Evolutionary conservation across 2,888 invertebrate genomes (phyloP).

Genomic region (Temnothorax unifasciatus): DNA sequence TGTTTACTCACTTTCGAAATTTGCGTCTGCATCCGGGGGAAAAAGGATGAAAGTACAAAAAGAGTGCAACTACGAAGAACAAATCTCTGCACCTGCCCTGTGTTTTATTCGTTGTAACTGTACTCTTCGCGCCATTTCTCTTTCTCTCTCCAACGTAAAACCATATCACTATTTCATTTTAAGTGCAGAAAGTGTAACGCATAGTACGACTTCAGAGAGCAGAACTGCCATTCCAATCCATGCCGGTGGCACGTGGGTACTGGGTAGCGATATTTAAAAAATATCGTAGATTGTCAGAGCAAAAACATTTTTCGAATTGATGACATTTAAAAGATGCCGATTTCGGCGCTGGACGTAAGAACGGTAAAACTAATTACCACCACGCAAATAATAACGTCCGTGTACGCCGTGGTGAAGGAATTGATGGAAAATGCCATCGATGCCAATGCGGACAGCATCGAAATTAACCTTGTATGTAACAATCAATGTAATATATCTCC

Average conservation of each 20-base stretch:
- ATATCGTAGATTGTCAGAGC: too few relatives aligned
- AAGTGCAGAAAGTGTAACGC: background rate
- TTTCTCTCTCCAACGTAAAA: background rate
- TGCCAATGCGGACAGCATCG: constrained; percentile 88
- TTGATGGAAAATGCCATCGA: constrained; percentile 91
- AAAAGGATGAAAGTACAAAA: background rate
- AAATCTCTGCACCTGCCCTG: background rate
- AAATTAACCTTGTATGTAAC: constrained; percentile 80
- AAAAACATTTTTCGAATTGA: background rate
- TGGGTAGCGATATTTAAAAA: too few relatives aligned
- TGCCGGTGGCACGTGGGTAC: background rate
- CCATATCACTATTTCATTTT: background rate
- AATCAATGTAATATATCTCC: background rate
- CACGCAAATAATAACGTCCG: constrained; percentile 88
- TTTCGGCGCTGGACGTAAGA: constrained; percentile 77
- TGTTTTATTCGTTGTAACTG: background rate
- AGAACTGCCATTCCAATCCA: background rate
- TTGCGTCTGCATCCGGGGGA: background rate
- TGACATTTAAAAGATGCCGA: constrained; percentile 80
- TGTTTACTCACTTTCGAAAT: background rate
- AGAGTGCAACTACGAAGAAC: background rate
- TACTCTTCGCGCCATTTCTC: background rate
- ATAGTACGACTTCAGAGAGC: background rate
- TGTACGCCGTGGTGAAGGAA: constrained; percentile 89
- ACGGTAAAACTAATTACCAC: constrained; percentile 87